A percentile compares a stretch with the other conserved stretches of the same genome.
Conservation (phyloP, 2,113 vertebrate species). For the Mesitornis unicolor region DNA sequence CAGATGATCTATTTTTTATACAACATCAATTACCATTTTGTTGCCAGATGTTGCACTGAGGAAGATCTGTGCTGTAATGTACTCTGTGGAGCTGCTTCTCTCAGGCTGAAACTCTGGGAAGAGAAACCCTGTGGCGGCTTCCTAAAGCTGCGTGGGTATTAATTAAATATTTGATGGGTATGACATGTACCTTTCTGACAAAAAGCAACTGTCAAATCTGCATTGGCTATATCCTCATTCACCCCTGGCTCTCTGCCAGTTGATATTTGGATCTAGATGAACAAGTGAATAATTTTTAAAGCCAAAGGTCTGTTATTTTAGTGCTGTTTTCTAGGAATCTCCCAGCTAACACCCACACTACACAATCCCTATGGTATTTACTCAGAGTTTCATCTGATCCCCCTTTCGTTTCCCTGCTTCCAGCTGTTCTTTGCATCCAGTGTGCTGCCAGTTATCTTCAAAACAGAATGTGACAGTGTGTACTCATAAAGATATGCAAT, state of each 20-base stretch:
- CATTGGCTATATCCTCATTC: neutral
- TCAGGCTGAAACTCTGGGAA: neutral
- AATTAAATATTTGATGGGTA: neutral
- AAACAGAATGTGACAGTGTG: constrained; percentile 7
- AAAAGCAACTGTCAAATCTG: neutral
- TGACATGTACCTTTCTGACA: neutral
- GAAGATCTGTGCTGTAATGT: neutral
- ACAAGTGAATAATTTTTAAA: neutral
- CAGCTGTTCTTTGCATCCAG: constrained; percentile 29
- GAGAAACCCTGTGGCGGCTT: neutral
- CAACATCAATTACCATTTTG: constrained; percentile 8
- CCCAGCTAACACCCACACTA: neutral
- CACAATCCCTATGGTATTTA: neutral
- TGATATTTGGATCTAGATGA: neutral
- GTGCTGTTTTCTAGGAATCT: constrained; percentile 23
- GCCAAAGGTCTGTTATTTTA: neutral
- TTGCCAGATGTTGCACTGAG: constrained; percentile 16
- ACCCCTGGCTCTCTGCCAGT: neutral
- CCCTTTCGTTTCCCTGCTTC: neutral
- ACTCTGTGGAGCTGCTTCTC: neutral
- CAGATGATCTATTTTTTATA: constrained; percentile 37
- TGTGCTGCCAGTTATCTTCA: constrained; percentile 34
- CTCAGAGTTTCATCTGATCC: constrained; percentile 1
- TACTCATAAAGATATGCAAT: neutral
- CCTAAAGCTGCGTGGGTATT: neutral